Evolutionary conservation across 2,888 invertebrate species (phyloP).

Genomic region (Noctua fimbriata): DNA sequence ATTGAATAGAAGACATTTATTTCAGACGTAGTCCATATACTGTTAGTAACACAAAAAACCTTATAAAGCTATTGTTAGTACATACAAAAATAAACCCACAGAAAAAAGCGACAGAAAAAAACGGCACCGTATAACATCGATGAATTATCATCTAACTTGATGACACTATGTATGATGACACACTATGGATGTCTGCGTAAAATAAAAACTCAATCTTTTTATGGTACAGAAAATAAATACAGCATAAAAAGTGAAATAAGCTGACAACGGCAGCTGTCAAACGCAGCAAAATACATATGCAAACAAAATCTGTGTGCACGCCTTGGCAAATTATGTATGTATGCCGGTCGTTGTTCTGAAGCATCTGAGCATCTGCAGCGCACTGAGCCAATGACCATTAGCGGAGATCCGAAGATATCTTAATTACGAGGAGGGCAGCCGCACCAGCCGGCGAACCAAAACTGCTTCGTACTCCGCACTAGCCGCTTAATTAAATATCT

Average conservation of each 20-base stretch:
- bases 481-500: slow-evolving; percentile 58
- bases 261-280: slow-evolving; percentile 34
- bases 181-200: background rate
- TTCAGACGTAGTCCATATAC: too few species aligned
- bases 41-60: too few species aligned
- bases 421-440: slow-evolving; percentile 57
- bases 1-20: too few species aligned
- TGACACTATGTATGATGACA: background rate
- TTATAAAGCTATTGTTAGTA: too few species aligned
- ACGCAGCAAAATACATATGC: slow-evolving; percentile 42
- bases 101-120: too few species aligned
- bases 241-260: slow-evolving; percentile 11
- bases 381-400: slow-evolving; percentile 61
- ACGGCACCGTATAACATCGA: background rate
- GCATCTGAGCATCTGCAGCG: slow-evolving; percentile 54
- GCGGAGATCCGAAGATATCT: slow-evolving; percentile 58
- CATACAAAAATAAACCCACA: too few species aligned
- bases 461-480: slow-evolving; percentile 22
- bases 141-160: background rate
- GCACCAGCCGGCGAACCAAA: slow-evolving; percentile 37
- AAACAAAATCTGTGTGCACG: slow-evolving; percentile 18
- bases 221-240: slow-evolving; percentile 12
- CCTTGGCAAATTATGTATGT: slow-evolving; percentile 51
- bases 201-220: slow-evolving; percentile 10
- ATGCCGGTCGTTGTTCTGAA: slow-evolving; percentile 50